These are phyloP conservation scores for Dendronephthya gigantea DNA, from an alignment of 64 coral and sea anemone species.

Conservation along the genomic window DNA sequence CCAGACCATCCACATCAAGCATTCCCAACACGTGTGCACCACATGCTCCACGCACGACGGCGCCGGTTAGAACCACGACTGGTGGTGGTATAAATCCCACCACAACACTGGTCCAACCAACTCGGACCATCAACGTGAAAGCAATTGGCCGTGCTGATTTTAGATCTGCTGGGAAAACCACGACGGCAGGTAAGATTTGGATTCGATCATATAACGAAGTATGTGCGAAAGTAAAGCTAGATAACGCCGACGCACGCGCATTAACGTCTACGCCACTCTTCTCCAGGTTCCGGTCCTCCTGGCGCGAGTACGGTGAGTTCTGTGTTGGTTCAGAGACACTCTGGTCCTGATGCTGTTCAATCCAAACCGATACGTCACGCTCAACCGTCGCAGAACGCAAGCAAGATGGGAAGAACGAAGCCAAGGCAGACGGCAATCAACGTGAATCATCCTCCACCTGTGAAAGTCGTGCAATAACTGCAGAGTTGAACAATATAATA, in stretches of 20 bases:
- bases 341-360: conserved; percentile 22
- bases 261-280: background rate
- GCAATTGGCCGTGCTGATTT: conserved; percentile 65
- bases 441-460: conserved; percentile 63
- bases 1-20: conserved; percentile 29
- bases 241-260: too few species aligned
- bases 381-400: conserved; percentile 34
- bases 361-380: conserved; percentile 34
- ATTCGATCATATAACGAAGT: too few species aligned
- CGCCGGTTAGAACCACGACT: background rate
- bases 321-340: conserved; percentile 70
- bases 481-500: too few species aligned
- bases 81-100: too few species aligned
- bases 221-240: too few species aligned
- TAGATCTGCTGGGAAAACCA: background rate
- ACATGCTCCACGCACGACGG: background rate
- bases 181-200: background rate
- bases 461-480: conserved; percentile 83
- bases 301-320: conserved; percentile 63
- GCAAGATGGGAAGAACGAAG: background rate
- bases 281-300: background rate
- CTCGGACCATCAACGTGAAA: conserved; percentile 60
- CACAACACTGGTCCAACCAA: background rate
- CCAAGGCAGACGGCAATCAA: conserved; percentile 16
- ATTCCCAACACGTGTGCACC: background rate